Evolutionary conservation across 2,797 vertebrate genomes (phyloP), one percentile per base, ranked within the genome.

Genomic region (Anomalospiza imberbis): DNA sequence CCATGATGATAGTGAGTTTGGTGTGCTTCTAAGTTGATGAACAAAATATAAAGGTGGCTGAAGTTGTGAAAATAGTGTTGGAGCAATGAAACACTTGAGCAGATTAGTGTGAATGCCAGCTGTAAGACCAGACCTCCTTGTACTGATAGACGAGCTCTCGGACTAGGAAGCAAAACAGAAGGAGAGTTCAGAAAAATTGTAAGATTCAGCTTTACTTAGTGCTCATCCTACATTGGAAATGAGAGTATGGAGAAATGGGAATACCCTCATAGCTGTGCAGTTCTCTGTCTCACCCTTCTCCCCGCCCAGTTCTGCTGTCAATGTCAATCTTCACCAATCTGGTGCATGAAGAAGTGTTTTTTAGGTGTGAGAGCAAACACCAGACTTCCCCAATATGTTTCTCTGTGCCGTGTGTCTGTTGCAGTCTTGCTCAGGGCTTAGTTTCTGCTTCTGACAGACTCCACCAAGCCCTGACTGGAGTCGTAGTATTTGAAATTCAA

Each of bases 291-390:
- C 62, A 60, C 57, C 25, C 66, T 51, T 89, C 55, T 75, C 76
- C 26, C 66, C 60, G 10, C 29, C 16, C 62, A 25, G 0, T 42
- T 93, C 88, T 91, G 62, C 85, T 89, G 88, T 60, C n/a, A 16
- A 9, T 84, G 90, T 90, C 89, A 72, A 61, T 91, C 88, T 81
- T 88, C 62, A 21, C 79, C 93, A 95, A 81, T 93, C 93, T 96
- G 93, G 77, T 93, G 51, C 73, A 78, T 4, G 45, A 85, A 60
- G 72, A 93, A 96, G 73, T 90, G 77, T 96, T 95, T 95, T 87
- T 57, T 93, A 86, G 73, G 91, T 94, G 96, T 76, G 94, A 96
- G 85, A 88, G 83, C 88, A 96, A 96, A 96, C 95, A 94, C 73
- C 85, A 96, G 95, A 96, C 91, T 91, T 72, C 55, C 50, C 47